Percentiles rank a stretch among this genome's conserved stretches.
Evolutionary conservation across 1,140 invertebrate genomes (phyloP).

Genomic region (Sycobia sp.): DNA sequence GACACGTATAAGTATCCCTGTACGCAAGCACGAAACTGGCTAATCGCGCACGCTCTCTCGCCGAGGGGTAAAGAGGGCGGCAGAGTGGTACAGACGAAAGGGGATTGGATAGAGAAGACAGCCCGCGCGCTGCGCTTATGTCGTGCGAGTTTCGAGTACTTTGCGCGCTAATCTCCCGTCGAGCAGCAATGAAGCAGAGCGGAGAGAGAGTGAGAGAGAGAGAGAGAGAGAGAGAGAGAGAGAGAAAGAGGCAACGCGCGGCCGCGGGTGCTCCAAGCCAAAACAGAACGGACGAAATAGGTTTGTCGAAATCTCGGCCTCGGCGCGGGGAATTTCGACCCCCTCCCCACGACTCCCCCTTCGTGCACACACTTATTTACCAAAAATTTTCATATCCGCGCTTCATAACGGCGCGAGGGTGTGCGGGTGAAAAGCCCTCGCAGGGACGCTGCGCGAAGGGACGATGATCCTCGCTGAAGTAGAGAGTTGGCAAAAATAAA

Average conservation of each 20-base stretch:
- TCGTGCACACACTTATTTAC: slow-evolving; percentile 1
- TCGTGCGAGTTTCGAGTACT: slow-evolving; percentile 47
- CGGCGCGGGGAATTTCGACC: too few relatives aligned
- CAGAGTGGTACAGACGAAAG: too few relatives aligned
- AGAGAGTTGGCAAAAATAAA: too few relatives aligned
- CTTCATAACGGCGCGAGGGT: not conserved
- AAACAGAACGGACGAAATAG: too few relatives aligned
- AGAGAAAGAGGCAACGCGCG: too few relatives aligned
- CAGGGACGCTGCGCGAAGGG: too few relatives aligned
- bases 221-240: not conserved
- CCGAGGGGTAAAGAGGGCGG: not conserved
- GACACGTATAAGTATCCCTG: not conserved
- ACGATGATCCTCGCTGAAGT: too few relatives aligned
- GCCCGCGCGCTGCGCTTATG: slow-evolving; percentile 37
- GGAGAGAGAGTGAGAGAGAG: not conserved
- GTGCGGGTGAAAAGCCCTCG: too few relatives aligned
- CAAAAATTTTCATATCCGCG: slow-evolving; percentile 5
- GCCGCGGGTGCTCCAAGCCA: too few relatives aligned
- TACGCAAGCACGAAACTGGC: not conserved
- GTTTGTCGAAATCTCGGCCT: too few relatives aligned
- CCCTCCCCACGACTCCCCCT: not conserved
- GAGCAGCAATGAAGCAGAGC: not conserved
- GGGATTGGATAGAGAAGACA: too few relatives aligned
- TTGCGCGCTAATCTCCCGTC: slow-evolving; percentile 44
- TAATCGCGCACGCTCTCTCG: slow-evolving; percentile 1